Evolutionary conservation across 2,888 invertebrate species (phyloP), one percentile per base, ranked within the genome.

Genomic region (Drosophila vallismaia): DNA sequence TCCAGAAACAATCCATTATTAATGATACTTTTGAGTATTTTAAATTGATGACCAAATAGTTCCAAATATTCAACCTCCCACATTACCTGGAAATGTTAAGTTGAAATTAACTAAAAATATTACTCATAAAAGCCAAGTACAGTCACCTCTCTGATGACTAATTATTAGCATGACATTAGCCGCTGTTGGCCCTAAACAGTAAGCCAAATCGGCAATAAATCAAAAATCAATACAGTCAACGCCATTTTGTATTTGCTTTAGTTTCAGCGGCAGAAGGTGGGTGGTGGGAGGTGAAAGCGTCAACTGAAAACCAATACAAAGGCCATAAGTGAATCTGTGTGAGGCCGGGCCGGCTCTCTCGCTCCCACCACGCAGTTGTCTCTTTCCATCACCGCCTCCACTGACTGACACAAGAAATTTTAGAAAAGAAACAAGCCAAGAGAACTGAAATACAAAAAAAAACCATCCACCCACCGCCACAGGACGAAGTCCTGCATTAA

Each of bases 301-400:
- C 74, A 75, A 83, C 75, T 66, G 55, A 76, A 24, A 80, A 83
- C 79, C 79, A 86, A 86, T 83, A 88, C 84, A 74, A 79, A 76
- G 59, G 75, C 75, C 86, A 81, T 88, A 88, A 82, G 85, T 77
- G 88, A 87, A 84, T 66, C 64, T 62, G 28, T 51, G 19, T 55
- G 19, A 38, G 36, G 6, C 36, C 36, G 14, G 52, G 31, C 49
- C 36, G 36, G 58, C 12, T 6, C 44, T 54, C 59, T 12, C 44
- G 8, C n/a, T 36, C 6, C 40, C 51, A 57, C 71, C 26, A 8
- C 33, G 10, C 53, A 51, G 49, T 31, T 51, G 36, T 68, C 50
- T 42, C 45, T 71, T 49, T 74, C 58, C 53, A 55, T 70, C 51
- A 58, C 63, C 60, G 66, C 60, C 42, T 29, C 42, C 52, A 54